Evolutionary conservation across 2,113 vertebrate species (phyloP), one percentile per base, ranked within the genome.

Genomic region (Anseranas semipalmata): DNA sequence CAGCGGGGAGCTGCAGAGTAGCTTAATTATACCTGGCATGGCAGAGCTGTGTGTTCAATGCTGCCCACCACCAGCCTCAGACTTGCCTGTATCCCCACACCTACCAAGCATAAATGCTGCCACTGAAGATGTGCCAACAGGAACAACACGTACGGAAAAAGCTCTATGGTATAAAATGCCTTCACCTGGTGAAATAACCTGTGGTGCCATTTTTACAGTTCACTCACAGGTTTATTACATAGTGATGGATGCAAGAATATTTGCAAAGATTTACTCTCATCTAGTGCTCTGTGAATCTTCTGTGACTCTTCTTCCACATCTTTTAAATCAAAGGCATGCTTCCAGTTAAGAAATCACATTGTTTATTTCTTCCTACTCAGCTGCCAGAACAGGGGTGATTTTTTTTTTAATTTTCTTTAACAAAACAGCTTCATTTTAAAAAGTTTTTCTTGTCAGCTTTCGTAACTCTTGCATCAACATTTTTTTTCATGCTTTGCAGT

Each of bases 11-110:
- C 24, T 81, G 58, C 63, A 35, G 41, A 56, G 37, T 41, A 58
- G 24, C 12, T 58, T 62, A 17, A 56, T 87, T 78, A 32, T n/a
- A 17, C 37, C 27, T 65, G 66, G 14, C 9, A 4, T 0, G 3
- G 46, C 0, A 0, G 60, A 87, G n/a, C 28, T 1, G 2, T 45
- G 60, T 3, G 0, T 60, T 90, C 68, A 35, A 9, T 70, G 63
- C 5, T 58, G 60, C 75, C 35, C 67, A 16, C 1, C 0, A 20
- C 0, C 7, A 28, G 63, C 35, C 14, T 65, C 62, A 28, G 55
- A 16, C 27, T 50, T 3, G 6, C 39, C 37, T 4, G 0, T 4
- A 1, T 14, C 7, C 62, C 19, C 58, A 24, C 15, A 17, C 25
- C 39, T 20, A 41, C 35, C 19, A 48, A 27, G n/a, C 0, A 1